Conservation (phyloP, 2,797 vertebrate species). For the Chelon labrosus region DNA sequence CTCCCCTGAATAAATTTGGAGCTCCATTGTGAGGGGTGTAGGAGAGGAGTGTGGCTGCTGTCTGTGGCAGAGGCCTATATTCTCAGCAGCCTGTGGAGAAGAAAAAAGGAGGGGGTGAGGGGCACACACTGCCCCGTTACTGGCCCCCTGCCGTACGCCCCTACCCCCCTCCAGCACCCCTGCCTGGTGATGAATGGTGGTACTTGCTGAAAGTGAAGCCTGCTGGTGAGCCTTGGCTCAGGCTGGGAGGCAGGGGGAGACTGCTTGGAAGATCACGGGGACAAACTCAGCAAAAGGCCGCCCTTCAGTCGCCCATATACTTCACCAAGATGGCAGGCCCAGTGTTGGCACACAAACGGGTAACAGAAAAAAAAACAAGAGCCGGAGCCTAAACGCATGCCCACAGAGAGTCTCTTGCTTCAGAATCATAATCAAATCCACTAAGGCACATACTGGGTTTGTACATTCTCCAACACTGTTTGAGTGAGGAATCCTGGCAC, state of each 20-base stretch:
- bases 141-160: conserved; percentile 67
- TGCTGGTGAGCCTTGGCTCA: conserved; percentile 83
- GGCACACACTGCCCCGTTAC: conserved; percentile 74
- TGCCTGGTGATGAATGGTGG: conserved; percentile 87
- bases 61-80: conserved; percentile 79
- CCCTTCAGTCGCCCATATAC: conserved; percentile 75
- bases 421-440: conserved; percentile 46
- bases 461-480: conserved; percentile 31
- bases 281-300: conserved; percentile 78
- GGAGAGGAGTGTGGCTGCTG: conserved; percentile 84
- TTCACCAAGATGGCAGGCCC: conserved; percentile 53
- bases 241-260: conserved; percentile 66
- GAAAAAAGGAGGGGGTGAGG: conserved; percentile 68
- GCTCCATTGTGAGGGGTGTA: conserved; percentile 74
- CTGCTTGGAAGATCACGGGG: conserved; percentile 79
- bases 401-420: conserved; percentile 30
- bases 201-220: conserved; percentile 87
- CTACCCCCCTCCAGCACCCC: conserved; percentile 70
- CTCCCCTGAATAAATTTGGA: conserved; percentile 79
- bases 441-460: conserved; percentile 32
- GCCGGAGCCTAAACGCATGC: conserved; percentile 10
- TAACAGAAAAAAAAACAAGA: neutral
- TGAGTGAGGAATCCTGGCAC: conserved; percentile 39
- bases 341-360: conserved; percentile 49
- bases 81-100: conserved; percentile 80